Evolutionary conservation across 1,140 invertebrate genomes (phyloP), one percentile per base, ranked within the genome.

Genomic region (Hypsibius dujardini): DNA sequence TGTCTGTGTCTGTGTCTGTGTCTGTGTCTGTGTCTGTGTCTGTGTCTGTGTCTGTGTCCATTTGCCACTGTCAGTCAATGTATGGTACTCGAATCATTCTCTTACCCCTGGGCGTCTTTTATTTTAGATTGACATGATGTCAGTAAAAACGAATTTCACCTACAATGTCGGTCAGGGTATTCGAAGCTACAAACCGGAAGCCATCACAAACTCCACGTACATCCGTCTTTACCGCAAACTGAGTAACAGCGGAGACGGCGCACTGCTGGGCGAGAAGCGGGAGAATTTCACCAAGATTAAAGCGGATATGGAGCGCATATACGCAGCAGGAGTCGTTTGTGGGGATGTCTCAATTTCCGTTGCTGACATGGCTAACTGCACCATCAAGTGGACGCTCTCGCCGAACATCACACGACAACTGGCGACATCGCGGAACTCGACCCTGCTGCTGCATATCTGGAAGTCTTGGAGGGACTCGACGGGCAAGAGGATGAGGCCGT

Each of bases 261-360:
- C 3, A 12, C 45, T 67, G 62, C 3, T 7, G 3, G 3, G 12
- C 3, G 62, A 7, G 42, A 67, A 42, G 45, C 42, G 7, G 7
- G 12, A 45, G 3, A 3, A 67, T 7, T 45, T 67, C 3, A 12
- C 12, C 12, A 67, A 15, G 7, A 7, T 67, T 42, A 67, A 67
- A 67, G 62, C 62, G 2, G 82, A 85, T 28, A 91, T 92, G 89
- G 83, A 89, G 76, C 84, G 83, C 1, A 87, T 87, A 72, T 92
- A 88, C 75, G 86, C 87, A 1, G 90, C 85, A 15, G 85, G 88
- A 0, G 90, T 88, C 79, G 85, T 92, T 40, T 90, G 88, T 76
- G 83, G 84, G 70, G 62, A 67, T 42, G 45, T 42, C 56, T 72
- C 1, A 70, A 72, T 15, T 77, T 72, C 62, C 3, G 62, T 45